Base-by-base conservation (phyloP, 2,113 vertebrate species). In the Hippopotamus amphibius region DNA sequence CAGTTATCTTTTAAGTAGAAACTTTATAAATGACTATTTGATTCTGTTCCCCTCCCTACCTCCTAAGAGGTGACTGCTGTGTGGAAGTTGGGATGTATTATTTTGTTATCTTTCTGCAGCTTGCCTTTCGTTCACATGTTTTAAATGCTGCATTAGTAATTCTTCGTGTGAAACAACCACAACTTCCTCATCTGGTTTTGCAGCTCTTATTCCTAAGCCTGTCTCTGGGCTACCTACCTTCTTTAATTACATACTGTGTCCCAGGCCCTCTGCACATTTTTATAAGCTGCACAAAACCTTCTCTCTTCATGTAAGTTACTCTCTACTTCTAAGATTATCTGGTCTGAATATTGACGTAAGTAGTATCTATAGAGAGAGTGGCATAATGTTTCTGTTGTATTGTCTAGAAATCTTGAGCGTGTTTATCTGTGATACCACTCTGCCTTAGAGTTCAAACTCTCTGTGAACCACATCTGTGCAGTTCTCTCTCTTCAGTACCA, bases 1-100 rank as follows among this genome's bases (percentile, higher is more conserved):
- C 77, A 81, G 30, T 90, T 84, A 17, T 68, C 76, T 85, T 90
- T 69, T 26, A 59, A 84, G 74, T 37, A 33, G 93, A 90, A 77
- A 95, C n/a, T 43, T 69, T 41, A 57, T 41, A 80, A 65, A 11
- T 66, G 88, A 65, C 28, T 65, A 6, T 50, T 57, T 86, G 16
- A 55, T 50, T 88, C 33, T 12, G 9, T 71, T n/a, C 19, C 17
- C 15, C 59, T 46, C 21, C 43, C 17, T 7, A 37, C 43, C 43
- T 69, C 33, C 50, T 33, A 68, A 83, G 33, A 41, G 61, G 41
- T 41, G 19, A 15, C 48, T 17, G 37, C 66, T 50, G 7, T 65
- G 46, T 41, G 81, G 14, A 41, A 88, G 57, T 13, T 33, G 4
- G 33, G 33, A 5, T 57, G 7, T 59, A 37, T 46, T 82, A 13